A percentile compares a stretch with the other conserved stretches of the same genome.
phyloP scores from a whole-genome alignment of 2,888 invertebrate species.

The Oscheius onirici region DNA sequence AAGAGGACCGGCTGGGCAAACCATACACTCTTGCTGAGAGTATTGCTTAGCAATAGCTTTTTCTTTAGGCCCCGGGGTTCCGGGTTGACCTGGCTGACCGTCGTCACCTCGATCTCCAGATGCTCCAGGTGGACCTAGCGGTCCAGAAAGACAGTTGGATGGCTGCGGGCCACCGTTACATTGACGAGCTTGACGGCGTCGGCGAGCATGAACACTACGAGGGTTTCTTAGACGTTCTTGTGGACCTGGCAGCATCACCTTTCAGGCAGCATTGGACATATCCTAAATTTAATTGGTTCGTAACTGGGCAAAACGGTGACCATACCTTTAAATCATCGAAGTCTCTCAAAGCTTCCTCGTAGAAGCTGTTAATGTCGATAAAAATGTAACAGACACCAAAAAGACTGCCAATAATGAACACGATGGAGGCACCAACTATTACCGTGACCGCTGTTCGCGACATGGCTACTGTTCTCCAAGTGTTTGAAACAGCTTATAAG shows the following conservation, averaged over 20 bases:
- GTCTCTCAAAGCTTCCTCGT: slow-evolving; percentile 23
- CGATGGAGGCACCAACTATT: background rate
- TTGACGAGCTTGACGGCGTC: background rate
- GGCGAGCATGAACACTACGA: background rate
- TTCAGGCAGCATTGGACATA: slow-evolving; percentile 26
- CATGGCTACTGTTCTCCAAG: background rate
- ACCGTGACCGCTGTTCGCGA: background rate
- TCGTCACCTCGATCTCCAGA: slow-evolving; percentile 13
- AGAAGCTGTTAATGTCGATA: slow-evolving; percentile 31
- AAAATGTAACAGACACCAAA: slow-evolving; percentile 18
- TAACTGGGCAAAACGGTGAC: too few species aligned
- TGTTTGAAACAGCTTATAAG: background rate
- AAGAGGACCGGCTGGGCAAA: background rate
- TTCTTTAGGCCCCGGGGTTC: background rate
- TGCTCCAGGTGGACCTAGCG: slow-evolving; percentile 17
- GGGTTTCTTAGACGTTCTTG: background rate
- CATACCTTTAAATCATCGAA: slow-evolving; percentile 28
- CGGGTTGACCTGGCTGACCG: slow-evolving; percentile 12
- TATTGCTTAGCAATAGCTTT: background rate
- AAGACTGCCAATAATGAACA: slow-evolving; percentile 1
- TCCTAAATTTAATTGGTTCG: background rate
- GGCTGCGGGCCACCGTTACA: slow-evolving; percentile 23
- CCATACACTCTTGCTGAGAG: background rate
- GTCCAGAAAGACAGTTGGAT: slow-evolving; percentile 14
- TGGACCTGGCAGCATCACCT: slow-evolving; percentile 20